These are phyloP conservation scores for Eucera pruinosa DNA, from an alignment of 2,888 invertebrate species.

Conservation along the genomic window DNA sequence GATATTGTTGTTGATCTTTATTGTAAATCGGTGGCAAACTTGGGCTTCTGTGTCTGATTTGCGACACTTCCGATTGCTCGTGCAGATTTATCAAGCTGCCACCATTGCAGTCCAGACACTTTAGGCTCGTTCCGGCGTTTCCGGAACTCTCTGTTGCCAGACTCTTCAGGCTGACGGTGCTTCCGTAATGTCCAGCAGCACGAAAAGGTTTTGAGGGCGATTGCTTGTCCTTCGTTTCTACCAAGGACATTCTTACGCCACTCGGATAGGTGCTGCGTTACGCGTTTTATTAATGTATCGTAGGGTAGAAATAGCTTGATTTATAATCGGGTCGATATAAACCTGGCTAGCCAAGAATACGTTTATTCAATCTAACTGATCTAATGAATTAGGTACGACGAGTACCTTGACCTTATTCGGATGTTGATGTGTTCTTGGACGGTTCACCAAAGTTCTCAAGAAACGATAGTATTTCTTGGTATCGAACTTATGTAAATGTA, in stretches of 20 bases:
- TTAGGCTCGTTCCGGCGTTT: slow-evolving; percentile 68
- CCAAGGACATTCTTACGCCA: slow-evolving; percentile 70
- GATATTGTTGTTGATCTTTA: slow-evolving; percentile 82
- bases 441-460: no score
- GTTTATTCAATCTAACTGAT: slow-evolving; percentile 7
- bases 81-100: slow-evolving; percentile 83
- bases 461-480: no score
- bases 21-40: slow-evolving; percentile 89
- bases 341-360: background rate
- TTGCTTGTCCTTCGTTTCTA: slow-evolving; percentile 70
- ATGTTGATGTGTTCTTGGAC: no score
- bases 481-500: no score
- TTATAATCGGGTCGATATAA: slow-evolving; percentile 38
- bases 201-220: slow-evolving; percentile 72
- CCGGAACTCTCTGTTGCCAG: slow-evolving; percentile 70
- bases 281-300: slow-evolving; percentile 19
- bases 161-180: slow-evolving; percentile 76
- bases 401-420: no score
- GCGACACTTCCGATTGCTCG: slow-evolving; percentile 85
- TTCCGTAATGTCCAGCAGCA: slow-evolving; percentile 74
- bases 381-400: slow-evolving; percentile 1
- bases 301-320: slow-evolving; percentile 9
- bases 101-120: slow-evolving; percentile 72
- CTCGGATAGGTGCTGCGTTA: slow-evolving; percentile 61
- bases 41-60: slow-evolving; percentile 87